Evolutionary conservation across 2,113 vertebrate species (phyloP), one percentile per base, ranked within the genome.

Genomic region (Entelurus aequoreus): DNA sequence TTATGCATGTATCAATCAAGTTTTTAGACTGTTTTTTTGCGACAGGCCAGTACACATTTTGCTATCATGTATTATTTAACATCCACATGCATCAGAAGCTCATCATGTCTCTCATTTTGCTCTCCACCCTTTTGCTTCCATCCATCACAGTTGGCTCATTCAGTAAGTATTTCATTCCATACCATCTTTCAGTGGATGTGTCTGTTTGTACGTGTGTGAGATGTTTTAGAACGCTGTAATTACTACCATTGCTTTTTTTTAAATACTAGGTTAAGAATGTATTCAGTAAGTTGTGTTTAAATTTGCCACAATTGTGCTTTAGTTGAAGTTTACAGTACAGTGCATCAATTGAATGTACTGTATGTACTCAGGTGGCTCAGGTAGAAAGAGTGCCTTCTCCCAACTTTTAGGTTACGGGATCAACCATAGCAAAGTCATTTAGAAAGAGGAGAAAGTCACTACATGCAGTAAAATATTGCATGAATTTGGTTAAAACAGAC

Each of bases 101-200:
- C 79, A 76, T 82, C 73, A 44, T 81, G 60, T 78, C 68, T 78
- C 73, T 77, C 60, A 50, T 81, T 70, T 76, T 80, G 56, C 75
- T 71, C 80, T 69, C 55, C 72, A 53, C 48, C 44, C 68, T 72
- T 74, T 51, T 73, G 40, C 75, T 79, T 84, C 85, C 71, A 71
- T 86, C 78, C 84, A 88, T 87, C 79, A 62, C 88, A 94, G 92
- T 84, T 54, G 90, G 92, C 40, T 87, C 84, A 78, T 90, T 87
- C 81, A 74, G 92, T 94, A 85, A 94, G 92, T 94, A 93, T 77
- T 74, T 68, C 90, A 92, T 92, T 90, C 84, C 90, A 92, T 90
- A 78, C 78, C 90, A 88, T 83, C 65, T 76, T 63, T 84, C 80
- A 76, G 84, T 88, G 81, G 3, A 3, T 28, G 4, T 28, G 28